Evolutionary conservation across 2,797 vertebrate genomes (phyloP).

Genomic region (Leptodactylus fallax): DNA sequence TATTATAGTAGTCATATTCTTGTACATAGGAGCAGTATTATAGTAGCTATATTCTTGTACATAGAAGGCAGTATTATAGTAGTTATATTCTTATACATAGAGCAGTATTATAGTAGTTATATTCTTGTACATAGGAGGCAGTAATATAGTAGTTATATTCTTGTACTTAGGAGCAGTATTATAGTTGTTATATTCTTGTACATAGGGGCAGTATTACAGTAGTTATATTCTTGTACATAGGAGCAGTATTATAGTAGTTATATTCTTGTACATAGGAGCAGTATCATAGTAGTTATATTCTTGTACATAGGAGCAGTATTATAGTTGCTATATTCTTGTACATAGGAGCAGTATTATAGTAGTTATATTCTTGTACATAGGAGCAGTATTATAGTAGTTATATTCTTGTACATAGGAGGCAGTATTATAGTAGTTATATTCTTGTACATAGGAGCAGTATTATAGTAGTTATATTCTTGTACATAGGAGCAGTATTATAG

Average conservation of each 20-base stretch:
- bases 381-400: neutral
- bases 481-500: too few species aligned
- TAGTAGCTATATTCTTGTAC: neutral
- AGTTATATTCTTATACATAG: neutral
- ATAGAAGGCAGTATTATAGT: neutral
- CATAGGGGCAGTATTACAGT: too few species aligned
- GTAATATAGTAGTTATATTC: too few species aligned
- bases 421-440: constrained; percentile 1
- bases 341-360: neutral
- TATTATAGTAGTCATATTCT: neutral
- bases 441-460: neutral
- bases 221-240: too few species aligned
- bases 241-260: neutral
- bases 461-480: neutral
- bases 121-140: too few species aligned
- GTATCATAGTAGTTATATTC: neutral
- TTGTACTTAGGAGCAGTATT: too few species aligned
- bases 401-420: neutral
- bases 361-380: neutral
- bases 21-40: neutral
- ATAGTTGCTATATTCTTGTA: neutral
- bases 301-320: neutral
- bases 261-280: neutral
- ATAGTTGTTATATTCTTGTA: too few species aligned
- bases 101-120: too few species aligned